A percentile compares a stretch with the other conserved stretches of the same genome.
Evolutionary conservation across 1,140 invertebrate species (phyloP).

Genomic region (Halictus rubicundus): DNA sequence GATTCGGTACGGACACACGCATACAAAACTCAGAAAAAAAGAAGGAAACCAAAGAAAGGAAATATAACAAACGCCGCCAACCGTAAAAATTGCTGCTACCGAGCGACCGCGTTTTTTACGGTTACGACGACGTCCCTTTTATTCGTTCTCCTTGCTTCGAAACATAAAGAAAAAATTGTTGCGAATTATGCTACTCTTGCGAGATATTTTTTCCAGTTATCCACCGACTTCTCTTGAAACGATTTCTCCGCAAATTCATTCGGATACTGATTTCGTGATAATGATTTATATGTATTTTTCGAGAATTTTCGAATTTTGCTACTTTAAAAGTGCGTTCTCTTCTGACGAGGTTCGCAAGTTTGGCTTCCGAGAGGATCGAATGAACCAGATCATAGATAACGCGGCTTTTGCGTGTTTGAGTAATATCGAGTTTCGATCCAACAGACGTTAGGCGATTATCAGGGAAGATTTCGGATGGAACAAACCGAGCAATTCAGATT

Average conservation of each 20-base stretch:
- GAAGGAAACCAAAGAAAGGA: neutral
- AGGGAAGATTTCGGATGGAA: neutral
- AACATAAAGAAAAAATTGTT: neutral
- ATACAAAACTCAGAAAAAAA: neutral
- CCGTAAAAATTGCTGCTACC: constrained; percentile 1
- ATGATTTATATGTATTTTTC: too few relatives aligned
- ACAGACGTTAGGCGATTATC: neutral
- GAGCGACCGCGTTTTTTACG: neutral
- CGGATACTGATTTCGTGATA: too few relatives aligned
- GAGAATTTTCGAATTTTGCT: too few relatives aligned
- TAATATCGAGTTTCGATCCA: neutral
- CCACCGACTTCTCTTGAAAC: too few relatives aligned
- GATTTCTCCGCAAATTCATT: too few relatives aligned
- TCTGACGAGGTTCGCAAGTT: too few relatives aligned
- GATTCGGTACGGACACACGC: constrained; percentile 10
- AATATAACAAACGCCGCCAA: neutral
- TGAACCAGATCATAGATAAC: neutral
- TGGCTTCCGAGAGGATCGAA: too few relatives aligned
- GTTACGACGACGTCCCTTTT: neutral
- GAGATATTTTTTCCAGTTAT: too few relatives aligned
- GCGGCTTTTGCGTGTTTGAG: neutral
- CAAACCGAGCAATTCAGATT: neutral
- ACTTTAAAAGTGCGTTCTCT: too few relatives aligned
- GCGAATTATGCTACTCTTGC: too few relatives aligned
- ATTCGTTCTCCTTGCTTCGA: neutral